Conservation (phyloP, 2,797 vertebrate genomes). For the Rhinatrema bivittatum region DNA sequence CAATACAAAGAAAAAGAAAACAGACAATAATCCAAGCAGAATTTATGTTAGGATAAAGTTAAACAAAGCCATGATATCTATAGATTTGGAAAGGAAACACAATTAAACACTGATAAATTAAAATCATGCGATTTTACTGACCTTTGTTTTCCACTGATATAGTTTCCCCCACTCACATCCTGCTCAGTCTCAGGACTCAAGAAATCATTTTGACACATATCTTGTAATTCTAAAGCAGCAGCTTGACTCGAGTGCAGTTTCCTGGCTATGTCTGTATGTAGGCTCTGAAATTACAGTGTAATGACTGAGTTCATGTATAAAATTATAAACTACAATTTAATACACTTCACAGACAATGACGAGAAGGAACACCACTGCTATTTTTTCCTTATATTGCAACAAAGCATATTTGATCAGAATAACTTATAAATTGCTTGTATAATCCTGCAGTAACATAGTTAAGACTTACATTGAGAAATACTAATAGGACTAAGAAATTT, state of each 20-base stretch:
- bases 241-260: constrained; percentile 16
- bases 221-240: constrained; percentile 2
- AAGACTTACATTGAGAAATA: neutral
- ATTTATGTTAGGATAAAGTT: constrained; percentile 1
- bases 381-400: constrained; percentile 17
- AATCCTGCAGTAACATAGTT: constrained; percentile 5
- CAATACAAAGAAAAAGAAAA: too few relatives aligned
- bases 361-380: constrained; percentile 5
- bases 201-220: constrained; percentile 28
- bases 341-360: constrained; percentile 7
- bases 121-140: constrained; percentile 9
- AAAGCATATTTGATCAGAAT: constrained; percentile 15
- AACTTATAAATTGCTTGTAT: constrained; percentile 4
- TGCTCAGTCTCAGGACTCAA: constrained; percentile 4
- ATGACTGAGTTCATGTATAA: constrained; percentile 17
- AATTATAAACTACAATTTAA: constrained; percentile 17
- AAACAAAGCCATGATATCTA: too few relatives aligned
- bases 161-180: neutral
- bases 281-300: constrained; percentile 46
- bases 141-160: constrained; percentile 16
- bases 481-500: too few relatives aligned
- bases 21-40: too few relatives aligned
- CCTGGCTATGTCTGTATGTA: constrained; percentile 20
- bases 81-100: too few relatives aligned
- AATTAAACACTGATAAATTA: neutral